Evolutionary conservation across 2,888 invertebrate genomes (phyloP), one percentile per base, ranked within the genome.

Genomic region (Drosophila putrida): DNA sequence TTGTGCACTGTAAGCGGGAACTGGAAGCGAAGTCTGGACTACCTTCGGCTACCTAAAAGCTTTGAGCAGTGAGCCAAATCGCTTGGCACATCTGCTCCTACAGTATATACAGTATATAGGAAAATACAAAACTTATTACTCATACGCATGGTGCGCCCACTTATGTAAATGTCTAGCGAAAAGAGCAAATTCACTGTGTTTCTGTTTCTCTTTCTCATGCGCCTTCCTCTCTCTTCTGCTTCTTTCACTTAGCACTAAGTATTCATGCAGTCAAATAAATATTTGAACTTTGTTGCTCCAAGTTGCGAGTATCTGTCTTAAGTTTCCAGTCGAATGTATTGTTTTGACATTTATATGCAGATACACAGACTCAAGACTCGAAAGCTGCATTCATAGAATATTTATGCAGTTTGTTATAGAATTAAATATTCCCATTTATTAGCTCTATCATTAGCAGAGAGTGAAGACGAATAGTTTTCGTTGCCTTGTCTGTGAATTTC

Each of bases 1-100:
- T 53, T 67, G 33, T 50, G 28, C 62, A 47, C 38, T 13, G 8
- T 59, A 47, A 0, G 33, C 25, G 43, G 43, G 51, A n/a, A 28
- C 10, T 33, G 11, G 25, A n/a, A 13, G 4, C 6, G 9, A 28
- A 43, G 41, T 6, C 27, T 13, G 8, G 39, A 36, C 20, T 20
- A 20, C 4, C 46, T 36, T 4, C 8, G 35, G 11, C 13, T 27
- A 35, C 8, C 63, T 75, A 57, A 75, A 77, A 75, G 75, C 69
- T 69, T 77, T 75, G 51, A 43, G 69, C 77, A 77, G 50, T 44
- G 50, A 73, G 36, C 39, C 72, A 53, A 57, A 63, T 15, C 69
- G 54, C 53, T 28, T 31, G 36, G 10, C 39, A 51, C 2, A 49
- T 36, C 57, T 33, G 60, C 46, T 39, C 46, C 13, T 58, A 43